Base-by-base conservation (phyloP, 37 sponge, comb jelly and placozoan genomes). In the Ephydatia muelleri region DNA sequence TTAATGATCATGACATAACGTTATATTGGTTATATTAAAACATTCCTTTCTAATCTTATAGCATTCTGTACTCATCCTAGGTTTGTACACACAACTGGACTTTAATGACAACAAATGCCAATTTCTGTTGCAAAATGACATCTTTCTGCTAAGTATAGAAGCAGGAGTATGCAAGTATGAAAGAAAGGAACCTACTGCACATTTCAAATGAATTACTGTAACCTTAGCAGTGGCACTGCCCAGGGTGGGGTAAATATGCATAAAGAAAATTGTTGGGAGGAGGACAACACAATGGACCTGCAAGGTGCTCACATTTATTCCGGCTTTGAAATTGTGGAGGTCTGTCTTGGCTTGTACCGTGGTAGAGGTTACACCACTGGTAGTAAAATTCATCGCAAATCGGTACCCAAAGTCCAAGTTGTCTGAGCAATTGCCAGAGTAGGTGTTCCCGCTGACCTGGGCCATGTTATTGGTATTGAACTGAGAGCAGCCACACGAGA, bases 311-410 rank as follows among this genome's bases (percentile, higher is more conserved):
- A 86, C 86, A n/a, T 71, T n/a, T 65, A 28, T 79, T 3, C 66
- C 80, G 27, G 74, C 79, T 11, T 12, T 34, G 0, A 80, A 49
- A 38, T 86, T 86, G 73, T 80, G 80, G 12, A 33, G 1, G 28
- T 26, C 36, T 19, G 73, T 2, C 66, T 86, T 39, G 5, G 30
- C 26, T 35, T 86, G 21, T 16, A 79, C 38, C 2, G 23, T 70
- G 6, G 64, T 65, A 57, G 80, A 80, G 12, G 38, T 70, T 1
- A 21, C 22, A 28, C 30, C 30, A 38, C 74, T 73, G 21, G 12
- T 72, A 47, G 80, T 73, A 29, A 86, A 86, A 0, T 64, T 48
- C 30, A 65, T 40, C 2, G 86, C 86, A 73, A 86, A n/a, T 1
- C 71, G 29, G 9, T 80, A n/a, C 25, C 80, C 86, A 73, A 48